Evolutionary conservation across 1,140 invertebrate genomes (phyloP).

Genomic region (Neodiprion pinetum): DNA sequence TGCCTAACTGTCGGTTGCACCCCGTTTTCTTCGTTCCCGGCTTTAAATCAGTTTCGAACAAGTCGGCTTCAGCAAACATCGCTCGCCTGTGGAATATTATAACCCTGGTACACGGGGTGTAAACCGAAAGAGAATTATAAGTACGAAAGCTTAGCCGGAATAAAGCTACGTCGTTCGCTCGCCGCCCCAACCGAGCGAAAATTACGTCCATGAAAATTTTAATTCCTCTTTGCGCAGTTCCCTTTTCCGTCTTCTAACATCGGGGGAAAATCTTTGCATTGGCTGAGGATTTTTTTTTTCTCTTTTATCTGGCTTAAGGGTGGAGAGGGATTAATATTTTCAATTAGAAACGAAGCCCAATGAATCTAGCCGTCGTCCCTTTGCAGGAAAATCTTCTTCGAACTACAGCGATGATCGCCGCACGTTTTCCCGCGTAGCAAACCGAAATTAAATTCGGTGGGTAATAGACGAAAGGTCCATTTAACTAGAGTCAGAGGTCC

Average conservation of each 20-base stretch:
- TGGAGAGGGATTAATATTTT: too few species aligned
- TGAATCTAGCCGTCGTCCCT: too few species aligned
- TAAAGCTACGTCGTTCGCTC: not conserved
- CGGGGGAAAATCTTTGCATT: not conserved
- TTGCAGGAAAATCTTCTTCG: too few species aligned
- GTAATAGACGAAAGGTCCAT: constrained; percentile 4
- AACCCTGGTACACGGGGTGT: too few species aligned
- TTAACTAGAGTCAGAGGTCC: not conserved
- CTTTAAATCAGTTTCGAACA: constrained; percentile 5
- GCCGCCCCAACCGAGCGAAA: too few species aligned
- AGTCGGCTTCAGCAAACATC: not conserved
- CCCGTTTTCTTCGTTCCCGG: not conserved
- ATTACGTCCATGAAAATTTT: too few species aligned
- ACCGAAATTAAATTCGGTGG: constrained; percentile 2
- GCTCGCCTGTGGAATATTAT: not conserved
- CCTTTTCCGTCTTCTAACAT: not conserved
- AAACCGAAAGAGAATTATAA: not conserved
- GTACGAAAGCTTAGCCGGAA: not conserved
- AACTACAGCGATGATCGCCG: not conserved
- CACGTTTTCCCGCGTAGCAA: not conserved
- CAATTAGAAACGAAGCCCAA: too few species aligned
- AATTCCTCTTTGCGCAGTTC: too few species aligned
- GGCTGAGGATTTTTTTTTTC: not conserved
- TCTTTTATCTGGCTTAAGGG: too few species aligned
- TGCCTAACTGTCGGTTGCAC: not conserved